Conservation (phyloP, 2,113 vertebrate genomes). For the Caloenas nicobarica region DNA sequence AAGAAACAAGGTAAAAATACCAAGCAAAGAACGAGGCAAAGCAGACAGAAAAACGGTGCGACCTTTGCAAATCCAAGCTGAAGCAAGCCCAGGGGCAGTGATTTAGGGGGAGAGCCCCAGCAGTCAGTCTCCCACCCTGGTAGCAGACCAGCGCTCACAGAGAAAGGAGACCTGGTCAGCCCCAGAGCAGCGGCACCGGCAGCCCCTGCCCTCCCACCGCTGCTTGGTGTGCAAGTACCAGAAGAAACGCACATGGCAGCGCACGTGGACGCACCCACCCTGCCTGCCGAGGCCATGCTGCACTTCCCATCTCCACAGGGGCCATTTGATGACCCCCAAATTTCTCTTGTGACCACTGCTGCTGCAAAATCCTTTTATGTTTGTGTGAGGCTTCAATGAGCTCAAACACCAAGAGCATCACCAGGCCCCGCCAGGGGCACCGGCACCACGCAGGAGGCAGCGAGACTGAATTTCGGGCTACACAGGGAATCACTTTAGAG, state of each 20-base stretch:
- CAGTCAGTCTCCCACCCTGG: rapidly evolving
- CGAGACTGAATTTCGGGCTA: background rate
- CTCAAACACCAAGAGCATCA: background rate
- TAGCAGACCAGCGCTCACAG: background rate
- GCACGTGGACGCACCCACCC: rapidly evolving
- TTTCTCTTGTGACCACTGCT: background rate
- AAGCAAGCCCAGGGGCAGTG: background rate
- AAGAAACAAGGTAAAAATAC: background rate
- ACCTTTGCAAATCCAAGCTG: background rate
- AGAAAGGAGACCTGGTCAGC: background rate
- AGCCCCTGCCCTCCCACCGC: background rate
- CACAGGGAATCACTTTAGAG: background rate
- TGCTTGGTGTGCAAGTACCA: background rate
- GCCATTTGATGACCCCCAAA: background rate
- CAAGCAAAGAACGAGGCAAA: background rate
- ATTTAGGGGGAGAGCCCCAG: background rate
- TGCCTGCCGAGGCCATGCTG: background rate
- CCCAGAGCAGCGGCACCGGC: background rate
- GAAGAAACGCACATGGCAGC: background rate
- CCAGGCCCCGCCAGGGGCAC: background rate
- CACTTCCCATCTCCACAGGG: background rate
- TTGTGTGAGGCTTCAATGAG: background rate
- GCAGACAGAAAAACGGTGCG: background rate
- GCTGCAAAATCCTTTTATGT: background rate
- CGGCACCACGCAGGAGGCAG: background rate